A percentile compares a stretch with the other conserved stretches of the same genome.
phyloP scores from a whole-genome alignment of 2,888 invertebrate genomes.

The Microctonus brassicae region DNA sequence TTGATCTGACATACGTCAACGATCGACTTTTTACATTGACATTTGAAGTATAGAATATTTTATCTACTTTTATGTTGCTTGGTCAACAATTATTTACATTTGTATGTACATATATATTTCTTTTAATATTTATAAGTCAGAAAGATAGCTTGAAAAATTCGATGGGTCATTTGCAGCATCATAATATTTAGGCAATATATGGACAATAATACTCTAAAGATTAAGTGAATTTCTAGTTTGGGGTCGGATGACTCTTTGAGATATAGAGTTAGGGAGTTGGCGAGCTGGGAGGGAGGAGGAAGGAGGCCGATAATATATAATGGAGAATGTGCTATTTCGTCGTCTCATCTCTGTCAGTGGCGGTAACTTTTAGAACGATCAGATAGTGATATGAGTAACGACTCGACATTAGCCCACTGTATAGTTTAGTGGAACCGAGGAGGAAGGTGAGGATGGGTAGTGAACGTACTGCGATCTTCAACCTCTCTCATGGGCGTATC shows the following conservation, averaged over 20 bases:
- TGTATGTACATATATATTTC: too few relatives aligned
- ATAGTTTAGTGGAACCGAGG: slow-evolving; percentile 4
- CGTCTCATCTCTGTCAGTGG: background rate
- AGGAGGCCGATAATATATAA: slow-evolving; percentile 1
- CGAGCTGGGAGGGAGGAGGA: too few relatives aligned
- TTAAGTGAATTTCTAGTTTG: background rate
- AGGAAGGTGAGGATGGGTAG: slow-evolving; percentile 21
- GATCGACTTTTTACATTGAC: background rate
- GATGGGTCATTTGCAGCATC: background rate
- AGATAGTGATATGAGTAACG: slow-evolving; percentile 36
- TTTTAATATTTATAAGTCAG: too few relatives aligned
- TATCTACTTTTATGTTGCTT: background rate
- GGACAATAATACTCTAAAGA: background rate
- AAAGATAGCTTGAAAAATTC: too few relatives aligned
- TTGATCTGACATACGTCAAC: background rate
- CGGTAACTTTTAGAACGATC: slow-evolving; percentile 18
- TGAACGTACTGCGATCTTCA: slow-evolving; percentile 37
- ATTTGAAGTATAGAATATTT: background rate
- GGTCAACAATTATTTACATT: too few relatives aligned
- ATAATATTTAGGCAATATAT: background rate
- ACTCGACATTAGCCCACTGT: slow-evolving; percentile 19
- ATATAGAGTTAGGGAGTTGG: background rate
- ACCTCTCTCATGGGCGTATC: slow-evolving; percentile 30
- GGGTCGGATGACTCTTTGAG: slow-evolving; percentile 4
- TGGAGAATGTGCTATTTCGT: background rate